Evolutionary conservation across 2,797 vertebrate species (phyloP).

Genomic region (Coracias cyanogaster): DNA sequence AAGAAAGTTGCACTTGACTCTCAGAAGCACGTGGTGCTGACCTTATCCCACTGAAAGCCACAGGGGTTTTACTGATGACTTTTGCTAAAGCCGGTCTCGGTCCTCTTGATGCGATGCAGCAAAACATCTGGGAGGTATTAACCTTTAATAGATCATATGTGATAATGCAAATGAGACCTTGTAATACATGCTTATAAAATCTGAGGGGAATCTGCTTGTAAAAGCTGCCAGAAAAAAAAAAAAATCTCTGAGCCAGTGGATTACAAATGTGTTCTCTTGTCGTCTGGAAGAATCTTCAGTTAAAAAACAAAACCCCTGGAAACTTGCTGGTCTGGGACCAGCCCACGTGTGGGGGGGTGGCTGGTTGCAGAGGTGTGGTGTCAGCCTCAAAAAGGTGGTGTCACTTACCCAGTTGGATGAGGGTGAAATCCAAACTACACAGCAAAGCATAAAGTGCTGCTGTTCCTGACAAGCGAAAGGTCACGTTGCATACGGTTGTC

Average conservation of each 20-base stretch:
- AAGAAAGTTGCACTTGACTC: neutral
- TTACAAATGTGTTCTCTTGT: neutral
- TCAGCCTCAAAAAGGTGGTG: neutral
- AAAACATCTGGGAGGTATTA: neutral
- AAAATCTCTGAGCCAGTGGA: neutral
- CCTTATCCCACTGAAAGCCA: neutral
- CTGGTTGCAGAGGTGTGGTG: neutral
- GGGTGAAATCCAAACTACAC: neutral
- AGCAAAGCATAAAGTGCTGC: rapidly evolving
- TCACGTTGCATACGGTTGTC: neutral
- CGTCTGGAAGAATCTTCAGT: neutral
- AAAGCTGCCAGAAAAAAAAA: neutral
- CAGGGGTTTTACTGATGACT: neutral
- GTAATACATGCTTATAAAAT: rapidly evolving
- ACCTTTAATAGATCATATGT: neutral
- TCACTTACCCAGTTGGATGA: neutral
- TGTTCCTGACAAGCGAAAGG: neutral
- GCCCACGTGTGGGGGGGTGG: rapidly evolving
- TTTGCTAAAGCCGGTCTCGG: neutral
- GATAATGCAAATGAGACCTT: neutral
- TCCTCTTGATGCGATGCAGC: neutral
- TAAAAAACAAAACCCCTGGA: neutral
- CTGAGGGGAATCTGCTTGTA: neutral
- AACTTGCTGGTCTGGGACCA: neutral
- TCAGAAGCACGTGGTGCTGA: rapidly evolving